A percentile compares a stretch with the other conserved stretches of the same genome.
These are phyloP conservation scores for Nasonia vitripennis DNA, from an alignment of 1,140 invertebrate species.

Conservation along the genomic window DNA sequence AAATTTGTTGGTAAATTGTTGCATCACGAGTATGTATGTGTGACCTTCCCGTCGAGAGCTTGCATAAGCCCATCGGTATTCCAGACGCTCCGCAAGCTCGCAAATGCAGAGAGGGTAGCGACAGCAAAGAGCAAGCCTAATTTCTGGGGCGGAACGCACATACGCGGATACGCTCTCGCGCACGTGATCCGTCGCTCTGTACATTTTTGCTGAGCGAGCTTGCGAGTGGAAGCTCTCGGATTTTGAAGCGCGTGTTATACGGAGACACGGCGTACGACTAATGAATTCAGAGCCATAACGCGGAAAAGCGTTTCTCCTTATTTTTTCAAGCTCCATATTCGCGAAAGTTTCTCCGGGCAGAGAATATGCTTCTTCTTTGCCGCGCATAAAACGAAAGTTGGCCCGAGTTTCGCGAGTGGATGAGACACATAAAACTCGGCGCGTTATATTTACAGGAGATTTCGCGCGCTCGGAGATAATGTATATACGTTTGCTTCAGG, in stretches of 20 bases:
- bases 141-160: slow-evolving; percentile 32
- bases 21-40: background rate
- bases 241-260: background rate
- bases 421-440: background rate
- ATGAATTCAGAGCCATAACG: background rate
- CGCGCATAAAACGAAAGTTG: background rate
- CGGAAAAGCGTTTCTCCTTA: background rate
- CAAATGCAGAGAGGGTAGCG: background rate
- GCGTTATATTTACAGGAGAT: background rate
- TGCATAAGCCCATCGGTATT: slow-evolving; percentile 19
- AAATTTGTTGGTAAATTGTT: background rate
- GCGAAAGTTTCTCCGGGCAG: background rate
- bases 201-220: slow-evolving; percentile 3
- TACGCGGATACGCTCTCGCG: background rate
- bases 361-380: background rate
- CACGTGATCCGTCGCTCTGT: slow-evolving; percentile 21
- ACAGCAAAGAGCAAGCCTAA: slow-evolving; percentile 41
- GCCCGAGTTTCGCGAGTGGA: background rate
- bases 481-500: background rate
- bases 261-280: background rate
- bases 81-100: background rate
- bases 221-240: background rate
- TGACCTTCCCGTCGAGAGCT: background rate
- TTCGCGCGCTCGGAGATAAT: background rate
- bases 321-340: background rate